A percentile compares a stretch with the other conserved stretches of the same genome.
These are phyloP conservation scores for Rhabdophis nuchalis DNA, from an alignment of 2,797 vertebrate species.

Conservation along the genomic window DNA sequence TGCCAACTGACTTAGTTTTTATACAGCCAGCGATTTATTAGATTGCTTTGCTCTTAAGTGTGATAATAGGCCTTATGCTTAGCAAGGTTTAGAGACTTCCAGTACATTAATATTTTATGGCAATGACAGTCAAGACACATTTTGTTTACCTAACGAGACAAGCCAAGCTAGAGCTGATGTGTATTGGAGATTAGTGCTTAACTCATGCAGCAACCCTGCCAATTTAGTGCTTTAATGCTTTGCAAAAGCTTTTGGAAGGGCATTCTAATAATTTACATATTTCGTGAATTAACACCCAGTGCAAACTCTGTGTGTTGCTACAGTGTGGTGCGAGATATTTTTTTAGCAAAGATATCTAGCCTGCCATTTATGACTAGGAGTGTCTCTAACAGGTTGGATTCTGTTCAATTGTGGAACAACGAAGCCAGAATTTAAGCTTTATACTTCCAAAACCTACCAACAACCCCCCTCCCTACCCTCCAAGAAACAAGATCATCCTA, in stretches of 20 bases:
- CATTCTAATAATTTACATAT: conserved; percentile 63
- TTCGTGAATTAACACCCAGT: conserved; percentile 48
- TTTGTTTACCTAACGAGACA: conserved; percentile 82
- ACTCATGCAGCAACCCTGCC: conserved; percentile 61
- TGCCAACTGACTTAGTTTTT: conserved; percentile 81
- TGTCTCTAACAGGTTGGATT: neutral
- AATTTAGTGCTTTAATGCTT: conserved; percentile 63
- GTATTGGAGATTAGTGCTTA: conserved; percentile 69
- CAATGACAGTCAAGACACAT: conserved; percentile 78
- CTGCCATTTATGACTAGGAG: neutral
- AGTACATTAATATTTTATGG: conserved; percentile 82
- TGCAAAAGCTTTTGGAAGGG: conserved; percentile 59
- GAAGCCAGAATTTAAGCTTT: neutral
- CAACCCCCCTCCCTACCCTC: neutral
- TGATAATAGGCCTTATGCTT: conserved; percentile 82
- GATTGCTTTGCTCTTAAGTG: conserved; percentile 81
- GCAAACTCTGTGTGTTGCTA: conserved; percentile 31
- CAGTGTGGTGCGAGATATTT: neutral
- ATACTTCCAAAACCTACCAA: neutral
- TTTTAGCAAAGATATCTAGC: conserved; percentile 9
- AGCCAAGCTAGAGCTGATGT: conserved; percentile 68
- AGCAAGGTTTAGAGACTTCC: conserved; percentile 82
- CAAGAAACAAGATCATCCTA: neutral
- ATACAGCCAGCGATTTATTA: conserved; percentile 78
- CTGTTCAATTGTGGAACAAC: neutral